phyloP scores from a whole-genome alignment of 2,888 invertebrate species.

The Auanema freiburgensis region DNA sequence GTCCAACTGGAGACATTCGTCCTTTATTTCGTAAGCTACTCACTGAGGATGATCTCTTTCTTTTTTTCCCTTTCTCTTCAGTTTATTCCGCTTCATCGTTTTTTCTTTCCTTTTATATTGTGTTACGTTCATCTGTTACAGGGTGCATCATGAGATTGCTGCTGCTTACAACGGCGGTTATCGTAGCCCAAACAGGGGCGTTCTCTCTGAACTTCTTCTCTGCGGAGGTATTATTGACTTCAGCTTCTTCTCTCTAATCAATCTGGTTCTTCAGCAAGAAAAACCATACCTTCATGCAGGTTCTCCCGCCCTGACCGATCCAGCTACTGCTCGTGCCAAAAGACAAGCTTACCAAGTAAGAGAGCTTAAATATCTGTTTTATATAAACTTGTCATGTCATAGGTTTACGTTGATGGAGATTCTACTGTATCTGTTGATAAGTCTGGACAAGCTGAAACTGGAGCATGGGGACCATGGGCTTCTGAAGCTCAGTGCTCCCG shows the following conservation, averaged over 20 bases:
- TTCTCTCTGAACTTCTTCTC: slow-evolving; percentile 17
- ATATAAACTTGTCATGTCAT: neutral
- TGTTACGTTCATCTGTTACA: neutral
- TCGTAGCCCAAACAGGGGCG: slow-evolving; percentile 16
- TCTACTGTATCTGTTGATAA: slow-evolving; percentile 60
- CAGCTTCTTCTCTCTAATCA: neutral
- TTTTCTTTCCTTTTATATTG: neutral
- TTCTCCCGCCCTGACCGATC: slow-evolving; percentile 54
- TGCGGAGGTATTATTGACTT: slow-evolving; percentile 5
- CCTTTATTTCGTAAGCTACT: neutral
- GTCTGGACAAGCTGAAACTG: slow-evolving; percentile 56
- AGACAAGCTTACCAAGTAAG: slow-evolving; percentile 61
- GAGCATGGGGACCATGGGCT: slow-evolving; percentile 76
- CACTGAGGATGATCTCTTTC: neutral
- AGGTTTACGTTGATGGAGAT: slow-evolving; percentile 59
- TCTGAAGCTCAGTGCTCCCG: slow-evolving; percentile 82
- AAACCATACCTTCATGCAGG: slow-evolving; percentile 49
- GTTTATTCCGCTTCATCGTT: neutral
- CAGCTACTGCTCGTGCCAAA: slow-evolving; percentile 44
- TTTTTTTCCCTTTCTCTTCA: neutral
- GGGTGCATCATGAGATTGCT: slow-evolving; percentile 18
- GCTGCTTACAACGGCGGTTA: slow-evolving; percentile 17
- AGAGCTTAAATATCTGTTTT: neutral
- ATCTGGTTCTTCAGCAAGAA: neutral
- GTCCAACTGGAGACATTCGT: slow-evolving; percentile 1